Percentiles rank a stretch among this genome's conserved stretches.
These are phyloP conservation scores for Muschampia plurimacula DNA, from an alignment of 2,888 invertebrate genomes.

Conservation along the genomic window DNA sequence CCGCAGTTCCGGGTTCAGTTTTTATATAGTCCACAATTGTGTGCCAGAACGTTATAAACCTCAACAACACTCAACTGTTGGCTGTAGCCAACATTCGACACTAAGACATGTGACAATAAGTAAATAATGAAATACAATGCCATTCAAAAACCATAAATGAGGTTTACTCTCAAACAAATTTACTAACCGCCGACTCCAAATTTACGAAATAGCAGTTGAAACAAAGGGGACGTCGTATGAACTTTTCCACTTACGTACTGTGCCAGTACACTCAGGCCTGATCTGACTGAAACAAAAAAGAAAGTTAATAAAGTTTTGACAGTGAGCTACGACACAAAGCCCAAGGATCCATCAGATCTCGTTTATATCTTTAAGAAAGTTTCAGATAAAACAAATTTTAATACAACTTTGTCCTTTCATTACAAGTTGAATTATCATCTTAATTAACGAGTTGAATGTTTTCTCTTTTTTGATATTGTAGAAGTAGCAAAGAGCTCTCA, in stretches of 20 bases:
- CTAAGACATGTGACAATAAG: too few species aligned
- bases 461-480: too few species aligned
- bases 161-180: constrained; percentile 7
- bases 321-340: constrained; percentile 53
- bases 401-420: neutral
- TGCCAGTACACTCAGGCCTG: constrained; percentile 50
- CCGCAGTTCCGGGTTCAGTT: too few species aligned
- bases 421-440: constrained; percentile 6
- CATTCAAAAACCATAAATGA: neutral
- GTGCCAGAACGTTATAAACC: too few species aligned
- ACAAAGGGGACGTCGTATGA: constrained; percentile 60
- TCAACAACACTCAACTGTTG: too few species aligned
- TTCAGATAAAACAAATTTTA: constrained; percentile 9
- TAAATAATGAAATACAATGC: neutral
- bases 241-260: constrained; percentile 48
- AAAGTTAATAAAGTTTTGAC: constrained; percentile 61
- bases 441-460: neutral
- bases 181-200: constrained; percentile 8
- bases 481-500: too few species aligned
- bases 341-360: constrained; percentile 47
- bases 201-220: constrained; percentile 40
- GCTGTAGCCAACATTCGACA: neutral
- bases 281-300: constrained; percentile 66
- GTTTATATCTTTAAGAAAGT: constrained; percentile 27
- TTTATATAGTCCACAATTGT: too few species aligned